phyloP scores from a whole-genome alignment of 2,113 vertebrate species.

The Megaceryle maxima region DNA sequence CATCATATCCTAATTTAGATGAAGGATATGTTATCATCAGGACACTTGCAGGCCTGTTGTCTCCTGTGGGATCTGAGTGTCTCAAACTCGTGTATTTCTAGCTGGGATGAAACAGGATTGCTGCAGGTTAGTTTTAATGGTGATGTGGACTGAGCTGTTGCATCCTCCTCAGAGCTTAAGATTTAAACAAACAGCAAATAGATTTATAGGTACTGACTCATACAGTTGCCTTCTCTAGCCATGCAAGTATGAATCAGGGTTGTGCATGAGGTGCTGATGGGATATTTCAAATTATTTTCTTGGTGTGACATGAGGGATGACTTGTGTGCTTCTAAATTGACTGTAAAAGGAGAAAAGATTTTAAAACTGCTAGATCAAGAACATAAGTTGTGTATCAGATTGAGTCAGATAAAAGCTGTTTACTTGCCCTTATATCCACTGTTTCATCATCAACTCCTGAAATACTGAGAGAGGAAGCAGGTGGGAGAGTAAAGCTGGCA shows the following conservation, averaged over 20 bases:
- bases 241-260: background rate
- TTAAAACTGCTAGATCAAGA: background rate
- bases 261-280: background rate
- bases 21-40: background rate
- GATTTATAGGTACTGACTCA: background rate
- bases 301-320: background rate
- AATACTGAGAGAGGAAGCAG: conserved; percentile 65
- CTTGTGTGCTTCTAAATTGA: background rate
- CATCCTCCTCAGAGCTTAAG: background rate
- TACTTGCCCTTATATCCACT: conserved; percentile 88
- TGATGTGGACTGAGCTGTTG: background rate
- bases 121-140: background rate
- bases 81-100: background rate
- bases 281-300: background rate
- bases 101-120: background rate
- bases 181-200: background rate
- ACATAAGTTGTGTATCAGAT: background rate
- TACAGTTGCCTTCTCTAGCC: background rate
- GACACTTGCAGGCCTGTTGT: background rate
- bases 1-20: background rate
- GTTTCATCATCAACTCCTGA: conserved; percentile 69
- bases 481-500: conserved; percentile 84
- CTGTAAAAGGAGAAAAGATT: background rate
- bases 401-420: background rate
- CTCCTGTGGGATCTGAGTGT: background rate